phyloP scores from a whole-genome alignment of 2,888 invertebrate genomes.

The Crematogaster levior region DNA sequence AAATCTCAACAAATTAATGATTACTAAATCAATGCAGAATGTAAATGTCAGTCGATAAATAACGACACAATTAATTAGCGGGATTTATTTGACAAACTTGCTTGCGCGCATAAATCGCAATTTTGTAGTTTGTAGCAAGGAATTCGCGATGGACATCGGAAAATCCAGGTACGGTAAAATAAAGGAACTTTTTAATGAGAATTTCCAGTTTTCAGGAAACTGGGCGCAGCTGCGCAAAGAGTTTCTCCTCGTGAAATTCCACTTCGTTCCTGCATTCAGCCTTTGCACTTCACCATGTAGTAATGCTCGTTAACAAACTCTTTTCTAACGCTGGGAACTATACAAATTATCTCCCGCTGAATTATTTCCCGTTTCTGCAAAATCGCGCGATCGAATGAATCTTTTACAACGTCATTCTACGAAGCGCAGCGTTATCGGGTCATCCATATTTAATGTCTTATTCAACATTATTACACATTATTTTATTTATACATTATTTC shows the following conservation, averaged over 20 bases:
- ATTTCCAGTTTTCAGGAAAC: constrained; percentile 69
- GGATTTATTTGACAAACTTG: constrained; percentile 46
- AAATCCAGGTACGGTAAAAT: constrained; percentile 59
- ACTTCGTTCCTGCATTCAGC: constrained; percentile 61
- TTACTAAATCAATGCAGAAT: constrained; percentile 38
- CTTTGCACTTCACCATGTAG: constrained; percentile 62
- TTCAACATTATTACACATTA: too few relatives aligned
- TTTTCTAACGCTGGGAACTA: not conserved
- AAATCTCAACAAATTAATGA: constrained; percentile 33
- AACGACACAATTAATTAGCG: constrained; percentile 43
- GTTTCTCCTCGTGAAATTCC: constrained; percentile 62
- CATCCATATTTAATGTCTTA: not conserved
- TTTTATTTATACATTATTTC: not conserved
- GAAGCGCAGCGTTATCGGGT: not conserved
- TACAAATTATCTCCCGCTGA: constrained; percentile 27
- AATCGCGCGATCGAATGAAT: not conserved
- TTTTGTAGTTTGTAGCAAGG: constrained; percentile 23
- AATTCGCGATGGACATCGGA: constrained; percentile 49
- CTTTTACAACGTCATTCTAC: not conserved
- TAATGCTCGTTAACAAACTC: constrained; percentile 70
- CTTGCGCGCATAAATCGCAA: constrained; percentile 38
- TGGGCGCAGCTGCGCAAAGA: constrained; percentile 62
- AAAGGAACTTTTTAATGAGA: constrained; percentile 70
- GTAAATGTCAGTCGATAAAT: constrained; percentile 42
- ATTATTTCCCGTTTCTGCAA: not conserved